Percentiles rank a stretch among this genome's conserved stretches.
Evolutionary conservation across 2,113 vertebrate species (phyloP).

Genomic region (Camelus bactrianus): DNA sequence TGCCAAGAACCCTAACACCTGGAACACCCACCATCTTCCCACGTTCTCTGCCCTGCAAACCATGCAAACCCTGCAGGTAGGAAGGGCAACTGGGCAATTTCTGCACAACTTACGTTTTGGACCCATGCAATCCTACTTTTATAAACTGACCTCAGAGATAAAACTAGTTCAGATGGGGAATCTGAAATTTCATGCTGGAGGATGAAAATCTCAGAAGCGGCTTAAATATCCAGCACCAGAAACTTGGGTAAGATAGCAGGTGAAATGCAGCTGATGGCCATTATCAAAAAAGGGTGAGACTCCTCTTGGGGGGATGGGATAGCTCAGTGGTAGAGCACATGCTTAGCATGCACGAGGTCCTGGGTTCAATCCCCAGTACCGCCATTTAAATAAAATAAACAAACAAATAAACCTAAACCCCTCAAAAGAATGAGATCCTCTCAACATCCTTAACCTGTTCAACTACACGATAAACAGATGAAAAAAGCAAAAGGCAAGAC

Average conservation of each 20-base stretch:
- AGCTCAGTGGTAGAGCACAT: too few species aligned
- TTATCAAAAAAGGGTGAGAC: too few species aligned
- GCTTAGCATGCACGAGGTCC: too few species aligned
- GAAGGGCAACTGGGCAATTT: not conserved
- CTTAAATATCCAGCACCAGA: too few species aligned
- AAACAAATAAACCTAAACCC: too few species aligned
- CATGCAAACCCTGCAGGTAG: not conserved
- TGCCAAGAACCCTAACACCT: not conserved
- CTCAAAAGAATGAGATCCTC: not conserved
- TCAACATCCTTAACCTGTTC: not conserved
- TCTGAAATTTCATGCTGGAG: rapidly evolving
- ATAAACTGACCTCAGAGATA: not conserved
- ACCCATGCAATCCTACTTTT: not conserved
- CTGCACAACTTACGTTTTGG: not conserved
- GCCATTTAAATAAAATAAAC: too few species aligned
- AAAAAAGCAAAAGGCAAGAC: not conserved
- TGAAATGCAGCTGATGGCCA: too few species aligned
- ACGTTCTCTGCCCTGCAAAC: rapidly evolving
- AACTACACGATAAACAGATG: rapidly evolving
- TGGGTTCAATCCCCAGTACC: too few species aligned
- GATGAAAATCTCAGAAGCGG: not conserved
- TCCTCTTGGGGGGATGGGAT: too few species aligned
- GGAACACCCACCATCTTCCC: not conserved
- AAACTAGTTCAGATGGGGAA: not conserved
- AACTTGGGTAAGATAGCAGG: not conserved